phyloP scores from a whole-genome alignment of 2,113 vertebrate species.

The Smithornis capensis region DNA sequence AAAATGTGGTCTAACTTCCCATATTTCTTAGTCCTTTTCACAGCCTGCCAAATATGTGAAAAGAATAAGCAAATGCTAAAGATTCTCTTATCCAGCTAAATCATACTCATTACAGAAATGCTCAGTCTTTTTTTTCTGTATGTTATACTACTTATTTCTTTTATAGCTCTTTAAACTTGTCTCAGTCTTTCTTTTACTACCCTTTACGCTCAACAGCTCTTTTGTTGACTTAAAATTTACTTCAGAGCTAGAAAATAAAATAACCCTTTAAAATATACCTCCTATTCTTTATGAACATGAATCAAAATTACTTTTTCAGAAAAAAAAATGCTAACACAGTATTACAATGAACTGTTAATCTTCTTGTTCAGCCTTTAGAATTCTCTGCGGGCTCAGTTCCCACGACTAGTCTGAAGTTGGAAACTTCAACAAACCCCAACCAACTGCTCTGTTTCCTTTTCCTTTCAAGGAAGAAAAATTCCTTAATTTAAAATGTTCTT shows the following conservation, averaged over 20 bases:
- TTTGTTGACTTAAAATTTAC: background rate
- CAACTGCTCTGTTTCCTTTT: background rate
- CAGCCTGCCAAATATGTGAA: background rate
- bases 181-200: background rate
- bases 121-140: background rate
- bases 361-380: background rate
- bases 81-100: background rate
- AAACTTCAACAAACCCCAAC: background rate
- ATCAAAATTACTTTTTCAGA: background rate
- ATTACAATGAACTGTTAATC: background rate
- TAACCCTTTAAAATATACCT: background rate
- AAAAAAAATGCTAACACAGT: background rate
- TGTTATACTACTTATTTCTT: background rate
- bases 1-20: background rate
- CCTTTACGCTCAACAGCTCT: background rate
- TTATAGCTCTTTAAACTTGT: background rate
- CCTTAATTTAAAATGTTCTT: background rate
- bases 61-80: background rate
- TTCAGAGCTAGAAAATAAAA: background rate
- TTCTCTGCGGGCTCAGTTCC: background rate
- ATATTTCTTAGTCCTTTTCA: background rate
- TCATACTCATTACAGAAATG: background rate
- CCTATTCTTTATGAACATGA: background rate
- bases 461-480: background rate
- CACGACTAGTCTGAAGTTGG: background rate